These are phyloP conservation scores for Battus philenor DNA, from an alignment of 1,140 invertebrate genomes.

Conservation along the genomic window DNA sequence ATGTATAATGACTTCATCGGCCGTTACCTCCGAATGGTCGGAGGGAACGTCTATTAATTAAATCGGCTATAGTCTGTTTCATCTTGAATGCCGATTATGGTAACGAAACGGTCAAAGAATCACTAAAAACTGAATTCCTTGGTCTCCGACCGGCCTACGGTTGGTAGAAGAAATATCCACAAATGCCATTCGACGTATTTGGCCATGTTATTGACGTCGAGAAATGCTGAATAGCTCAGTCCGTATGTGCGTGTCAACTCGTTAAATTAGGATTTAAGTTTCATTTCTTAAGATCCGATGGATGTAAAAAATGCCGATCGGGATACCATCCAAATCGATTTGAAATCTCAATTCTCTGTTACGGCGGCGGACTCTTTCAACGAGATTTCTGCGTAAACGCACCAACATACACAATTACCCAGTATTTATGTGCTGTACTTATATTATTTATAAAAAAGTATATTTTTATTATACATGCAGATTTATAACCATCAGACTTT, in stretches of 20 bases:
- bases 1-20: constrained; percentile 62
- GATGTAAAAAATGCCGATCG: constrained; percentile 33
- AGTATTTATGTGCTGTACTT: constrained; percentile 1
- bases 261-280: constrained; percentile 45
- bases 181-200: constrained; percentile 42
- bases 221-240: constrained; percentile 38
- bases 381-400: constrained; percentile 17
- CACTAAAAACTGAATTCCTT: constrained; percentile 60
- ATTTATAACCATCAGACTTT: too few species aligned
- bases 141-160: constrained; percentile 31
- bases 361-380: constrained; percentile 18
- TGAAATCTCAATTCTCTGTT: constrained; percentile 25
- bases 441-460: too few species aligned
- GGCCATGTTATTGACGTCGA: constrained; percentile 40
- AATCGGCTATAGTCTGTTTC: constrained; percentile 47
- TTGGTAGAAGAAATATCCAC: constrained; percentile 44
- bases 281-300: constrained; percentile 28
- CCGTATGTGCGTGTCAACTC: constrained; percentile 35
- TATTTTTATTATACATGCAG: too few species aligned
- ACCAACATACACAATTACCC: constrained; percentile 8
- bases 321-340: constrained; percentile 20
- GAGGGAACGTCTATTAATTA: constrained; percentile 56
- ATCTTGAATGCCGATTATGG: constrained; percentile 45
- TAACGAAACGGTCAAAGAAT: constrained; percentile 34
- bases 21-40: constrained; percentile 26